phyloP scores from a whole-genome alignment of 2,113 vertebrate species.

The Cavia aperea region DNA sequence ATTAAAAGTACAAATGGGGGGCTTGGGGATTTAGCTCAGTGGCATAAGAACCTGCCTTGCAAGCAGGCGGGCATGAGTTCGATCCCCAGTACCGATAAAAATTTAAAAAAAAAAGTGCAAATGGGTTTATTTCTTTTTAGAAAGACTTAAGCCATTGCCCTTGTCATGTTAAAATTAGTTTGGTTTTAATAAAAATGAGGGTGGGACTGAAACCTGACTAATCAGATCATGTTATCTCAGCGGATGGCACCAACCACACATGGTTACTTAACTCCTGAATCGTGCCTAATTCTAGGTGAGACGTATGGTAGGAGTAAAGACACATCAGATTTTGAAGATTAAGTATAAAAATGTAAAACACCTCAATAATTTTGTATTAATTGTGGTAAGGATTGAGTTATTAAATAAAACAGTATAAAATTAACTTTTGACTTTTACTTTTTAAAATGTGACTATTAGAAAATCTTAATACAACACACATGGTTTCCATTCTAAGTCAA shows the following conservation, averaged over 20 bases:
- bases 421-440: slow-evolving; percentile 33
- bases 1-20: not conserved
- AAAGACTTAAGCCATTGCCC: not conserved
- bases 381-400: not conserved
- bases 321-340: not conserved
- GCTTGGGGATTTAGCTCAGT: no score
- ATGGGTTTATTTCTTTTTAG: slow-evolving; percentile 5
- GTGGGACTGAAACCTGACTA: not conserved
- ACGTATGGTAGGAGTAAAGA: not conserved
- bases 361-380: slow-evolving; percentile 16
- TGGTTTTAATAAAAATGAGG: not conserved
- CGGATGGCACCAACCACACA: not conserved
- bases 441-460: not conserved
- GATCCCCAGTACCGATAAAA: no score
- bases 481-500: not conserved
- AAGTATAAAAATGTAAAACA: not conserved
- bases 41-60: no score
- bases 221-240: not conserved
- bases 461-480: not conserved
- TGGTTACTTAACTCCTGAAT: slow-evolving; percentile 5
- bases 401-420: slow-evolving; percentile 14
- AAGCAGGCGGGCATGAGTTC: no score
- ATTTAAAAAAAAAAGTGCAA: not conserved
- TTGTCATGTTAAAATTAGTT: slow-evolving; percentile 24
- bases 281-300: not conserved